These are phyloP conservation scores for Drosophila nasuta DNA, from an alignment of 1,140 invertebrate genomes.

Conservation along the genomic window DNA sequence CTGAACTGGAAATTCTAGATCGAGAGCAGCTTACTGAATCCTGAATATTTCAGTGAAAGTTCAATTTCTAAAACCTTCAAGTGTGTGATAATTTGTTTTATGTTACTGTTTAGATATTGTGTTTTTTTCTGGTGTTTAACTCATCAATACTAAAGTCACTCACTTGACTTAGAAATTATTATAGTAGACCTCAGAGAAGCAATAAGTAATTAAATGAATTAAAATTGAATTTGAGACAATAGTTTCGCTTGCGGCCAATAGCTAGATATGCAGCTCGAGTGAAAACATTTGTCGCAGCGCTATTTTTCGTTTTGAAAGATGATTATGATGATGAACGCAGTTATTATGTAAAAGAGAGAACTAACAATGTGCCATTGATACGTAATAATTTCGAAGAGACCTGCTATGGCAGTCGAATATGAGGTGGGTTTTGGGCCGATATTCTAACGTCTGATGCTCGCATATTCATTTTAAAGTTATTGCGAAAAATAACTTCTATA, in stretches of 20 bases:
- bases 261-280: not conserved
- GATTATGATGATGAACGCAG: too few species aligned
- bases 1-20: conserved; percentile 14
- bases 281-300: too few species aligned
- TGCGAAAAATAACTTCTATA: too few species aligned
- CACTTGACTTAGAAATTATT: not conserved
- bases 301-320: too few species aligned
- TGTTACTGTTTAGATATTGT: not conserved
- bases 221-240: not conserved
- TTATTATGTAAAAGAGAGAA: not conserved
- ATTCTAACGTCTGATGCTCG: conserved; percentile 24
- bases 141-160: conserved; percentile 28
- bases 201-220: too few species aligned
- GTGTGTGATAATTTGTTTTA: not conserved
- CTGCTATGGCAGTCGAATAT: conserved; percentile 63
- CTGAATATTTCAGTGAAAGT: conserved; percentile 58
- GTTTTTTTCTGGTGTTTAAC: not conserved
- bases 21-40: conserved; percentile 56
- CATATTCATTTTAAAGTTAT: conserved; percentile 5
- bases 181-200: not conserved
- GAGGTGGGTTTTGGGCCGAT: conserved; percentile 50
- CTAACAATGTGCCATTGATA: conserved; percentile 17
- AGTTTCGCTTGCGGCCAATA: not conserved
- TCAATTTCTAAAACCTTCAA: conserved; percentile 1
- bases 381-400: conserved; percentile 71